A percentile compares a stretch with the other conserved stretches of the same genome.
Evolutionary conservation across 2,888 invertebrate genomes (phyloP).

Genomic region (Polydrusus pterygomalis): DNA sequence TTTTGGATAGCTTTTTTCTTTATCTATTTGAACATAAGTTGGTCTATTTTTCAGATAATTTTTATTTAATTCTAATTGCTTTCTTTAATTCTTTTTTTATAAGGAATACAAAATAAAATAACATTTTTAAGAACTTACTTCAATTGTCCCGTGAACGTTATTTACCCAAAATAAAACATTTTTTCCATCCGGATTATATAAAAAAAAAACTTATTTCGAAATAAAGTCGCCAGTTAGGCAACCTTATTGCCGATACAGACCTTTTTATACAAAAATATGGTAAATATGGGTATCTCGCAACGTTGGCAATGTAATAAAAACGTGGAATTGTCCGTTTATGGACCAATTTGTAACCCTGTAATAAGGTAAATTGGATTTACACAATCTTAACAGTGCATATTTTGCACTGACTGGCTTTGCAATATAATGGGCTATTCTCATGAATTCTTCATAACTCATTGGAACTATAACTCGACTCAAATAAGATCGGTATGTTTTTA

Average conservation of each 20-base stretch:
- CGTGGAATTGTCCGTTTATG: slow-evolving; percentile 14
- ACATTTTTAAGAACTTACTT: background rate
- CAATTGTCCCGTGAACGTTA: background rate
- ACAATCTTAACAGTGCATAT: slow-evolving; percentile 25
- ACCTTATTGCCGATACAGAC: background rate
- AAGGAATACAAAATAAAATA: background rate
- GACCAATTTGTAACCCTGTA: slow-evolving; percentile 17
- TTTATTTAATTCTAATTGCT: too few relatives aligned
- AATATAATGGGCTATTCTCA: slow-evolving; percentile 17
- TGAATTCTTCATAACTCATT: background rate
- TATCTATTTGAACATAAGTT: too few relatives aligned
- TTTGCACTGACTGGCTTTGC: background rate
- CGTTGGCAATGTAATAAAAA: slow-evolving; percentile 4
- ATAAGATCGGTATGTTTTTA: too few relatives aligned
- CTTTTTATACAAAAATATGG: slow-evolving; percentile 8
- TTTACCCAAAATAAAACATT: too few relatives aligned
- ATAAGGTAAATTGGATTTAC: slow-evolving; percentile 20
- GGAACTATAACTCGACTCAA: too few relatives aligned
- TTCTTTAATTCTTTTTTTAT: too few relatives aligned
- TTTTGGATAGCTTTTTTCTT: too few relatives aligned
- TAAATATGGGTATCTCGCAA: background rate
- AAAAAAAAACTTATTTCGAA: background rate
- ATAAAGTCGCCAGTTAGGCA: background rate
- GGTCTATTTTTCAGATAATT: too few relatives aligned
- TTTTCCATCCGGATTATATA: too few relatives aligned